Conservation (phyloP, 2,113 vertebrate genomes). For the Oreotrochilus melanogaster region DNA sequence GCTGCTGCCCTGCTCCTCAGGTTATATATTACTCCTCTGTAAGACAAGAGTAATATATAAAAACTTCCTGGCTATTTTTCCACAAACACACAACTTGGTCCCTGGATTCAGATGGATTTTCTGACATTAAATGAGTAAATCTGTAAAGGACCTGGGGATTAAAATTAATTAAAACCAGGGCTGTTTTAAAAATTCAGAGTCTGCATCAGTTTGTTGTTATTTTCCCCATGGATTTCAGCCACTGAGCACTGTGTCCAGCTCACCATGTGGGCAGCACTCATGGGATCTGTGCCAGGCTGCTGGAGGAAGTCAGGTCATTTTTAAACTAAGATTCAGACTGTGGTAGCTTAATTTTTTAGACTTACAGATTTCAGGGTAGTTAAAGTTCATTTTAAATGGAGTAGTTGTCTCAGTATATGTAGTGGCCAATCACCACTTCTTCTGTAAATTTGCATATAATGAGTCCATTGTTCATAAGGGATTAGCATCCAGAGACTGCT, state of each 20-base stretch:
- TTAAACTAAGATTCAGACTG: neutral
- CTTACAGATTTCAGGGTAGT: neutral
- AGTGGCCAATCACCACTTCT: conserved; percentile 32
- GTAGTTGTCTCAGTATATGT: neutral
- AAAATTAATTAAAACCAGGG: conserved; percentile 41
- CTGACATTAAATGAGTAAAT: conserved; percentile 42
- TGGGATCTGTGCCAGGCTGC: neutral
- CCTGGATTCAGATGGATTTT: conserved; percentile 13
- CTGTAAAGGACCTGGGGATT: neutral
- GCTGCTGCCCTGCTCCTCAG: neutral
- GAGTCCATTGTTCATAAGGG: conserved; percentile 36
- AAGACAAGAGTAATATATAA: neutral
- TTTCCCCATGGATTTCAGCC: neutral
- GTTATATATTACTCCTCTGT: neutral
- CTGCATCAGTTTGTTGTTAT: conserved; percentile 14
- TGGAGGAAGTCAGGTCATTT: neutral
- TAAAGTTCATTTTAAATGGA: neutral
- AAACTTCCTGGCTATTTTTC: neutral
- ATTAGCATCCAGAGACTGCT: conserved; percentile 48
- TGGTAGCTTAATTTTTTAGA: neutral
- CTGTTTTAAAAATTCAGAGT: conserved; percentile 7
- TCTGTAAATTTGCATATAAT: conserved; percentile 63
- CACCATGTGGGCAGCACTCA: neutral
- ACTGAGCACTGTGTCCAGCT: neutral
- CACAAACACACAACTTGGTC: neutral